Conservation (phyloP, 2,113 vertebrate species). For the Regulus satrapa region DNA sequence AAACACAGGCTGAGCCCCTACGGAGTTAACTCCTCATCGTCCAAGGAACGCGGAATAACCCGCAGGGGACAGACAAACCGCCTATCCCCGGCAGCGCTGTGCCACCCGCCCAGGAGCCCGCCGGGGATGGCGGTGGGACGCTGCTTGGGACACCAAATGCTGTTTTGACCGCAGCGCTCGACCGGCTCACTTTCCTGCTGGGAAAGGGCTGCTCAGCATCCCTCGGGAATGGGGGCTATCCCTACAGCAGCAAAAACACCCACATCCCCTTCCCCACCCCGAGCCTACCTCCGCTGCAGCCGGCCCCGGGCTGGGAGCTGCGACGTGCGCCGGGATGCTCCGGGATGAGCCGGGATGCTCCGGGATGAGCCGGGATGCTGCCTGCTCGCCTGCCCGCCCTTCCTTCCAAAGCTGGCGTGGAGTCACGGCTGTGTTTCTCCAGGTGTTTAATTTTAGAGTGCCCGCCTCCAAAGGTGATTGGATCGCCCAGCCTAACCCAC, state of each 20-base stretch:
- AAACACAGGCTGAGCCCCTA: accelerated
- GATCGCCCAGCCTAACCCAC: not conserved
- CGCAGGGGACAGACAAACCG: not conserved
- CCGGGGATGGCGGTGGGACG: accelerated
- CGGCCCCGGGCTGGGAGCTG: not conserved
- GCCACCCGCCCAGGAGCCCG: accelerated
- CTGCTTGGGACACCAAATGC: accelerated
- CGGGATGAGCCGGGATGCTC: not conserved
- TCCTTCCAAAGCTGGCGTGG: accelerated
- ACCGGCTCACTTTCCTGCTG: not conserved
- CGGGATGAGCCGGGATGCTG: accelerated
- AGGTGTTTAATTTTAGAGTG: accelerated
- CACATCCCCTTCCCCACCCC: accelerated
- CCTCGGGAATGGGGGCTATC: accelerated
- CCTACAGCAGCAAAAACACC: not conserved
- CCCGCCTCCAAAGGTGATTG: not conserved
- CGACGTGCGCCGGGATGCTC: accelerated
- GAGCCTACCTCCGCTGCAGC: not conserved
- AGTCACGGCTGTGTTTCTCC: not conserved
- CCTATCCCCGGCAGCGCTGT: not conserved
- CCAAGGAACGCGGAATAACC: not conserved
- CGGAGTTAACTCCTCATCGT: accelerated
- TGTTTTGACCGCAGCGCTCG: not conserved
- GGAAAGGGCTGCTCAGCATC: not conserved
- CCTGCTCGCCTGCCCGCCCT: not conserved